phyloP scores from a whole-genome alignment of 2,113 vertebrate species.

The Epinephelus lanceolatus region DNA sequence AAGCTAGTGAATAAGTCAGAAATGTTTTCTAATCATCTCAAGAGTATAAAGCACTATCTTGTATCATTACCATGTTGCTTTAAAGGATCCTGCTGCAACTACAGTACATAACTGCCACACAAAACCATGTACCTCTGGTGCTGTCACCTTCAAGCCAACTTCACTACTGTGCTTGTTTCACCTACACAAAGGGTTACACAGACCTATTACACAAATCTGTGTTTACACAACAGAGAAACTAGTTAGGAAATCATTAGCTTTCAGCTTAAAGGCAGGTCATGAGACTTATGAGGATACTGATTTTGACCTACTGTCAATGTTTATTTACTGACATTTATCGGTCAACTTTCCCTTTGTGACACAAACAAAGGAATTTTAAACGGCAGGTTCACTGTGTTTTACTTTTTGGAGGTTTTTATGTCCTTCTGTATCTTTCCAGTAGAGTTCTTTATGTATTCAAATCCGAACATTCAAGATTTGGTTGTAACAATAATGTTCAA shows the following conservation, averaged over 20 bases:
- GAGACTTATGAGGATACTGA: neutral
- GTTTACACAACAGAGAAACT: constrained; percentile 24
- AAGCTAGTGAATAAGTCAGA: neutral
- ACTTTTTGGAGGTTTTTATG: no score
- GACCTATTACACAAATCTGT: neutral
- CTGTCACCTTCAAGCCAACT: neutral
- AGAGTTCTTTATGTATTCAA: no score
- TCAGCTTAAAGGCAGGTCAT: constrained; percentile 19
- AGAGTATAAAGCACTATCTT: neutral
- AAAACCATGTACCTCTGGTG: neutral
- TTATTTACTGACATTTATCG: neutral
- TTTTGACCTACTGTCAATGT: neutral
- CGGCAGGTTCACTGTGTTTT: no score
- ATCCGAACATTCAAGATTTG: no score
- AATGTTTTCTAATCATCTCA: neutral
- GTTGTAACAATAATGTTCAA: no score
- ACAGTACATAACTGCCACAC: neutral
- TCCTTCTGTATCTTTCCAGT: no score
- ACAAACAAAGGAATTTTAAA: neutral
- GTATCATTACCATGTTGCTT: neutral
- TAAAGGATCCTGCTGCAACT: constrained; percentile 7
- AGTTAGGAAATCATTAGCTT: constrained; percentile 12
- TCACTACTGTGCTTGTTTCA: neutral
- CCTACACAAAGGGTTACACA: neutral
- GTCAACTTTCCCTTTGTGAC: neutral